Conservation (phyloP, 2,888 invertebrate species). For the Heliconius erato region DNA sequence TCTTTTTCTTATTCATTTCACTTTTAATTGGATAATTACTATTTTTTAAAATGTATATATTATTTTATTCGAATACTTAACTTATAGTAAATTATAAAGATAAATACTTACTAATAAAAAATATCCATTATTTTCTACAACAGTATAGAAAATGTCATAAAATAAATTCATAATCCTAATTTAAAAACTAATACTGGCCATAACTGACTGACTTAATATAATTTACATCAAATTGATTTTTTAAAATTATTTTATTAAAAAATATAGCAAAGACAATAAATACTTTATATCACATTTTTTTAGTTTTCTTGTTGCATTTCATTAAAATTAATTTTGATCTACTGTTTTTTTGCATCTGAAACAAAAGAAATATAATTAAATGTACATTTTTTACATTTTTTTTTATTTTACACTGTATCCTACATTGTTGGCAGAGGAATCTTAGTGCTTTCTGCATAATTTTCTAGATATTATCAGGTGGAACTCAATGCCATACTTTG, state of each 20-base stretch:
- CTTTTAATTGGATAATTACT: too few relatives aligned
- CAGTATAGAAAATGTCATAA: slow-evolving; percentile 27
- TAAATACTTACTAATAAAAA: slow-evolving; percentile 50
- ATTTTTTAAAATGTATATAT: too few relatives aligned
- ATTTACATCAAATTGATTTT: slow-evolving; percentile 27
- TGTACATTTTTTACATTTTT: background rate
- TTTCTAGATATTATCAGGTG: background rate
- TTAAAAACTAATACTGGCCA: slow-evolving; percentile 67
- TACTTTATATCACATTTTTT: slow-evolving; percentile 25
- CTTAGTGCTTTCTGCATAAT: background rate
- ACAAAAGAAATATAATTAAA: slow-evolving; percentile 35
- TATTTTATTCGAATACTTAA: too few relatives aligned
- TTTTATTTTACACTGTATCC: background rate
- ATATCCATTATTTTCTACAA: slow-evolving; percentile 27
- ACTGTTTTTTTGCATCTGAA: slow-evolving; percentile 34
- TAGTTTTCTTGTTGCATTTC: background rate
- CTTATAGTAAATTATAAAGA: background rate
- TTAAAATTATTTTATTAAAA: slow-evolving; percentile 10
- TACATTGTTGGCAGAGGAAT: background rate
- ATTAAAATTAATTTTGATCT: background rate
- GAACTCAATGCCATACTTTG: too few relatives aligned
- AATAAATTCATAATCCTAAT: slow-evolving; percentile 41
- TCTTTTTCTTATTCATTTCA: too few relatives aligned
- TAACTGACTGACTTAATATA: slow-evolving; percentile 42
- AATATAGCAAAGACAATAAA: background rate